These are phyloP conservation scores for Penaeus indicus DNA, from an alignment of 1,140 invertebrate genomes.

Conservation along the genomic window DNA sequence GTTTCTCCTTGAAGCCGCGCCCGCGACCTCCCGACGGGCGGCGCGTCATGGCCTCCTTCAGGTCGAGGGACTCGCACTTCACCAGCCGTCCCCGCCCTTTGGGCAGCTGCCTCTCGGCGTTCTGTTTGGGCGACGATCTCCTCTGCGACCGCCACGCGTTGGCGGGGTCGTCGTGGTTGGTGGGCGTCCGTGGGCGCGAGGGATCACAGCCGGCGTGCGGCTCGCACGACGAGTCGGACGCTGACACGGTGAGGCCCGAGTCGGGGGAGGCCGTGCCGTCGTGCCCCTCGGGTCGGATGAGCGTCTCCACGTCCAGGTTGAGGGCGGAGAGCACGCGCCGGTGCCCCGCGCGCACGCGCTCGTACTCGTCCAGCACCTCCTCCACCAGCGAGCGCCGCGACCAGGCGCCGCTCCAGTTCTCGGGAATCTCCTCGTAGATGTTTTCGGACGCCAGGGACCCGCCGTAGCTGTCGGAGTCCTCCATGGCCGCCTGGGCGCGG, in stretches of 20 bases:
- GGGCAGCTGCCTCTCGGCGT: background rate
- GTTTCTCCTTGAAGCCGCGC: slow-evolving; percentile 50
- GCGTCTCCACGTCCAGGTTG: slow-evolving; percentile 86
- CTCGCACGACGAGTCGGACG: slow-evolving; percentile 54
- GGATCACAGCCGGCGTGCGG: slow-evolving; percentile 44
- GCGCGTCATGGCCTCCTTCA: slow-evolving; percentile 54
- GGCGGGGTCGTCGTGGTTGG: background rate
- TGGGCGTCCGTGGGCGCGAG: background rate
- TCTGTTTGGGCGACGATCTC: slow-evolving; percentile 29
- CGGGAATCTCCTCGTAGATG: slow-evolving; percentile 88
- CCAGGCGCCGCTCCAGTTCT: slow-evolving; percentile 68
- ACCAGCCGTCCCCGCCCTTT: slow-evolving; percentile 32
- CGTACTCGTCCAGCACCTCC: slow-evolving; percentile 80
- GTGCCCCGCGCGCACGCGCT: slow-evolving; percentile 82
- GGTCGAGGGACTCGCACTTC: slow-evolving; percentile 54
- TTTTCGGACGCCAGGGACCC: slow-evolving; percentile 76
- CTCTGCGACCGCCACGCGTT: background rate
- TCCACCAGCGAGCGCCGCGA: slow-evolving; percentile 65
- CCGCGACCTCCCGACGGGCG: slow-evolving; percentile 60
- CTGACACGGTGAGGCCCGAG: slow-evolving; percentile 60
- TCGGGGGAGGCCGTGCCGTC: slow-evolving; percentile 59
- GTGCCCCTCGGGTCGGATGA: slow-evolving; percentile 77
- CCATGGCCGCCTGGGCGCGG: slow-evolving; percentile 45
- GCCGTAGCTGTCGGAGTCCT: slow-evolving; percentile 61
- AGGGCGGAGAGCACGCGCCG: slow-evolving; percentile 85